Base-by-base conservation (phyloP, 2,797 vertebrate genomes). In the Sarcoramphus papa region DNA sequence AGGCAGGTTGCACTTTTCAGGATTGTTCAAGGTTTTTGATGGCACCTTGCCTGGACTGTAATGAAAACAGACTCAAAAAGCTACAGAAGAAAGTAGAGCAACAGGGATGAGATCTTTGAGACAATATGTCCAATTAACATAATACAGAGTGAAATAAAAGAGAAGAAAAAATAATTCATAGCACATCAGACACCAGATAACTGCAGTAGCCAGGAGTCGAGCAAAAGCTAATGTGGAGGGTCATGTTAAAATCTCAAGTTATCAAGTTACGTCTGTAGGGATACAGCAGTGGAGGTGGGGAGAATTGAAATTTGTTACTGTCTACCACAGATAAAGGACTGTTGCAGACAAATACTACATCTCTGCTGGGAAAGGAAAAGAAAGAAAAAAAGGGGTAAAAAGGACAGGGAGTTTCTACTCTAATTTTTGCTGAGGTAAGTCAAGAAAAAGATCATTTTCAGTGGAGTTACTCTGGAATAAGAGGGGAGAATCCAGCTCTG, bases 391-490 rank as follows among this genome's bases (percentile, higher is more conserved):
- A 48, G n/a, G 10, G 24, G 6, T 45, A 70, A 60, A 94, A 94
- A 59, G n/a, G 18, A 56, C 37, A 65, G 28, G 60, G 53, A 85
- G 27, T 51, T 95, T 91, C 81, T 75, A 25, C 84, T 88, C 35
- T 74, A 48, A 48, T 78, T 94, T 91, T 91, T 93, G 50, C 62
- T 80, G 41, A 72, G 33, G 64, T 43, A 79, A 85, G 28, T 70
- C 60, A 80, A 88, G 87, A 40, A 90, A 95, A 94, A 91, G 82
- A 94, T 93, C 41, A 22, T 88, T 89, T 95, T 92, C 91, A 56
- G 6, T 85, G 68, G 78, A 95, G 64, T 85, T 83, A 37, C 56
- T 64, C 22, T 11, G 10, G 70, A 90, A 85, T 72, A 81, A 83
- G 86, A 90, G 80, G 40, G 85, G 72, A 96, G 93, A 95, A 95